These are phyloP conservation scores for Yponomeuta sedellus DNA, from an alignment of 2,888 invertebrate genomes.

Conservation along the genomic window DNA sequence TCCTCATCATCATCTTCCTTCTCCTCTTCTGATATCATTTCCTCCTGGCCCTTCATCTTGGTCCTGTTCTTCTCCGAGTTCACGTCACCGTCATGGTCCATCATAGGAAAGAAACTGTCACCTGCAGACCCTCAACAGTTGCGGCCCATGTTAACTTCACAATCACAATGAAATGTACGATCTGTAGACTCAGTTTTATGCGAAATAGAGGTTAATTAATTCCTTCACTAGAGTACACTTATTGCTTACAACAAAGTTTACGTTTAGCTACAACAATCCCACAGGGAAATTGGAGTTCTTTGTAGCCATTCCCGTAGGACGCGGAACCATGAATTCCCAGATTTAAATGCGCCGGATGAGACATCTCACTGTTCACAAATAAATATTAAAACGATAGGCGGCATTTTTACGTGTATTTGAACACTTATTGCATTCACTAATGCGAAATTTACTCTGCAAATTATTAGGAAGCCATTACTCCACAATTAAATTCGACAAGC, in stretches of 20 bases:
- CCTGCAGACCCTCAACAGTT: not conserved
- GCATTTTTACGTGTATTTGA: not conserved
- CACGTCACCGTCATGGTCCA: constrained; percentile 11
- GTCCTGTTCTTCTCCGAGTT: constrained; percentile 31
- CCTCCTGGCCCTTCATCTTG: constrained; percentile 46
- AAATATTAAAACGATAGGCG: not conserved
- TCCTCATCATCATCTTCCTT: constrained; percentile 50
- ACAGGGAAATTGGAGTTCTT: constrained; percentile 36
- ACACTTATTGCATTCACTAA: constrained; percentile 41
- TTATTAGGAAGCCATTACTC: constrained; percentile 77
- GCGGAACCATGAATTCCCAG: constrained; percentile 45
- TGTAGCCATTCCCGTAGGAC: constrained; percentile 55
- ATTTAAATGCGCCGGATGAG: constrained; percentile 52
- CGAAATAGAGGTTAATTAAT: not conserved
- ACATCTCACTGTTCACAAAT: constrained; percentile 38
- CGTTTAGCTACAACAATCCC: constrained; percentile 18
- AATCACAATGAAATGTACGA: not conserved
- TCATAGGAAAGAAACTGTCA: not conserved
- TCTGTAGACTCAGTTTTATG: not conserved
- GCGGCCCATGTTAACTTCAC: not conserved
- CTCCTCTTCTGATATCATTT: constrained; percentile 29
- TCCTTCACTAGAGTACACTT: not conserved
- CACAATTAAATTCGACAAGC: constrained; percentile 77
- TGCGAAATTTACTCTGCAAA: constrained; percentile 54
- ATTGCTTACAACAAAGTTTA: constrained; percentile 9